Evolutionary conservation across 2,888 invertebrate genomes (phyloP), one percentile per base, ranked within the genome.

Genomic region (Tetranychus truncatus): DNA sequence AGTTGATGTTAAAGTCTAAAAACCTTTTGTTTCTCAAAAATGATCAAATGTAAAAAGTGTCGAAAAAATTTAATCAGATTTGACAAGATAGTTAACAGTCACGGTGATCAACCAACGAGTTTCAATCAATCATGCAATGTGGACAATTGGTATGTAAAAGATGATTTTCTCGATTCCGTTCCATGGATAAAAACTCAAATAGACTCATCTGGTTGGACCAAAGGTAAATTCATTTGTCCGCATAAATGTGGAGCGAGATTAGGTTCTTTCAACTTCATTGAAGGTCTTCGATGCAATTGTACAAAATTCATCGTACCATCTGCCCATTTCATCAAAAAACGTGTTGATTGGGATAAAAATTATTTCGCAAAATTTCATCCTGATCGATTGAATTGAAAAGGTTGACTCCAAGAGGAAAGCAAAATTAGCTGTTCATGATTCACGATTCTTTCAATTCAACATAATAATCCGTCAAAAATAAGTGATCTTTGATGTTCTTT

Each of bases 21-120:
- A 24, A 24, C 24, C 24, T 24, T 24, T 24, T 24, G 24, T 46
- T 46, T 46, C 8, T 11, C 46, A 46, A 46, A 8, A 20, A 69
- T 69, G 69, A n/a, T 69, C 6, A 69, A 69, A 24, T 69, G 69
- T 69, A 69, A 69, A 24, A 69, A 69, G 69, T 69, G 69, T 69
- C 69, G 69, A 20, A 69, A 69, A 69, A 20, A 69, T n/a, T 69
- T 69, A 24, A 69, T 69, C 69, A 20, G 20, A 21, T 20, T 69
- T 18, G 69, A 69, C 18, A 20, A n/a, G 15, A 20, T 69, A n/a
- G 69, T 69, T 21, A 69, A 20, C 69, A 24, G 69, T n/a, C 69
- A 69, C 20, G 69, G 69, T n/a, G 21, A 69, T 20, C 46, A 46
- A 15, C 46, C 15, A 15, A 46, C 15, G 46, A 46, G 46, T 11